Conservation (phyloP, 1,140 invertebrate species). For the Oryctes rhinoceros region DNA sequence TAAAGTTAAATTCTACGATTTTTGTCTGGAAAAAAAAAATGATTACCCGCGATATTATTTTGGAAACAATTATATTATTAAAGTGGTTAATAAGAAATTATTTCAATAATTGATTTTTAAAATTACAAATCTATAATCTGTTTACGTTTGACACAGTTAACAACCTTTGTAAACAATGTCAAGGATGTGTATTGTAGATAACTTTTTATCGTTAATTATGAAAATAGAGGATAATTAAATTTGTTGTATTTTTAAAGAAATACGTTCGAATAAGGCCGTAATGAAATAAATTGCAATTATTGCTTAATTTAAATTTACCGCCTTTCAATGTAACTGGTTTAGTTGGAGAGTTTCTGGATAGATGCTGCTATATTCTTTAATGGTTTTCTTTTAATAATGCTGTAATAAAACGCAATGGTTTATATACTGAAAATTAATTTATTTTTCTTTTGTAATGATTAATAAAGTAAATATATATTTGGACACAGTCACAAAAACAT, state of each 20-base stretch:
- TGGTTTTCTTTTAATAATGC: no score
- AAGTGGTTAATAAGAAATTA: background rate
- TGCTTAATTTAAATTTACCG: background rate
- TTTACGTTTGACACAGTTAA: background rate
- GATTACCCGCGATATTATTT: background rate
- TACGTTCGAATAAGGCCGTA: background rate
- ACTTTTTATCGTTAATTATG: no score
- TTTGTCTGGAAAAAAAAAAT: background rate
- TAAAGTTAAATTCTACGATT: background rate
- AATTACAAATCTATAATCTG: background rate
- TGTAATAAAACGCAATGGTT: background rate
- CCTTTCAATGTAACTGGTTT: background rate
- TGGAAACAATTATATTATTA: background rate
- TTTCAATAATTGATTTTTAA: background rate
- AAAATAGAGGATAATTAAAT: no score
- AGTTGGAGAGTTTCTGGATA: background rate
- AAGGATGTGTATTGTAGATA: background rate
- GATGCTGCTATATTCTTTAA: no score
- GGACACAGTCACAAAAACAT: constrained; percentile 20
- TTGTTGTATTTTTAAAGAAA: no score
- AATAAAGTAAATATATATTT: background rate
- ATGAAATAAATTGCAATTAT: background rate
- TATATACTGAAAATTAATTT: constrained; percentile 2
- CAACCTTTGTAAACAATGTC: background rate
- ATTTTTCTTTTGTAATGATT: background rate